Evolutionary conservation across 1,140 invertebrate species (phyloP), one percentile per base, ranked within the genome.

Genomic region (Homarus americanus): DNA sequence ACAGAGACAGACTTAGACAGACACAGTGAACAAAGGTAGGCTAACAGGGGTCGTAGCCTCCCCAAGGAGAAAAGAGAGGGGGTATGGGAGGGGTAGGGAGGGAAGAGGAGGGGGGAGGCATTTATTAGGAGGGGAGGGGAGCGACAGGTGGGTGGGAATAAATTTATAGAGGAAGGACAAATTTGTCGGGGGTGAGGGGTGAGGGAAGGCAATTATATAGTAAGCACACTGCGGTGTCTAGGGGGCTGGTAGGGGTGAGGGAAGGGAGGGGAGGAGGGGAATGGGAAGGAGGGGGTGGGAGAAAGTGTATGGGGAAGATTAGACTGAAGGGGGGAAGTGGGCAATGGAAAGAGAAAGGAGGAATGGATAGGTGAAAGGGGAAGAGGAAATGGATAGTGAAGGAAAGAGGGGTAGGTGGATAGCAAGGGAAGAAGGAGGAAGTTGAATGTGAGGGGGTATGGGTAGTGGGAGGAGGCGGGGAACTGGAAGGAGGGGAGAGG

Each of bases 401-500:
- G 24, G 73, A 76, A 24, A 38, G 73, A 76, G 36, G 38, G 34
- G 24, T n/a, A n/a, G n/a, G n/a, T n/a, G n/a, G n/a, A n/a, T n/a
- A n/a, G n/a, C n/a, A n/a, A 24, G 24, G 36, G 40, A 40, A 38
- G 36, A 36, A 40, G 17, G 34, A 17, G 34, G 20, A 34, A 49
- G 9, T 49, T 49, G 44, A 49, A 2, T 9, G 17, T 10, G 34
- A 36, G 20, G 36, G 73, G 24, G 73, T 7, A 38, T 9, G 34
- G 36, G 73, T 9, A 38, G 73, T 9, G 20, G 73, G 17, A 38
- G 17, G 73, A 76, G 34, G 12, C 7, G 36, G 73, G 36, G 73
- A 34, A 40, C 34, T 49, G 73, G 36, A 34, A 76, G 73, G 40
- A 40, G 24, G 36, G 40, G 73, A 76, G 73, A 76, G 73, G 40